phyloP scores from a whole-genome alignment of 2,888 invertebrate species.

The Linnaemya vulpina region DNA sequence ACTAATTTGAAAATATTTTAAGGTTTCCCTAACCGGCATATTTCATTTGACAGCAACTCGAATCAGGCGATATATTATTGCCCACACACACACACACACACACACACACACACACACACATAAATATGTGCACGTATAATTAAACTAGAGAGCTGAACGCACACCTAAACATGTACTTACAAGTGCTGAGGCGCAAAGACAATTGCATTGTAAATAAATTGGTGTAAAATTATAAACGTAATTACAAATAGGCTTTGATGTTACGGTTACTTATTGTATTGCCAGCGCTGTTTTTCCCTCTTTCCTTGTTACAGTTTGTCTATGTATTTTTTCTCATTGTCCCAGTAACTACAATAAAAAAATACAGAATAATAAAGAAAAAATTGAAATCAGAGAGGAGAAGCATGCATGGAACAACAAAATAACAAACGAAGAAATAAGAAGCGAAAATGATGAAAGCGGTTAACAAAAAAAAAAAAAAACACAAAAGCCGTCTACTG shows the following conservation, averaged over 20 bases:
- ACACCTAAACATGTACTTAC: too few species aligned
- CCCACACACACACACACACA: background rate
- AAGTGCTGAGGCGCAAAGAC: conserved; percentile 26
- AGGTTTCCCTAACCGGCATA: background rate
- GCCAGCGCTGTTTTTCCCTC: conserved; percentile 10
- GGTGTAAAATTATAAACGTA: conserved; percentile 66
- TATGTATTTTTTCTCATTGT: conserved; percentile 6
- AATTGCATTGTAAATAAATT: conserved; percentile 64
- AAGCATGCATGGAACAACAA: background rate
- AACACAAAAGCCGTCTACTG: conserved; percentile 28
- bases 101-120: background rate
- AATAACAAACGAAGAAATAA: conserved; percentile 4
- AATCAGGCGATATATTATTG: background rate
- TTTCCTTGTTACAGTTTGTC: background rate
- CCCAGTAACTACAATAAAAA: conserved; percentile 46
- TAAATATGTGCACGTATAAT: too few species aligned
- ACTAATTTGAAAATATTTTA: too few species aligned
- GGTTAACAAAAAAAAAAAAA: conserved; percentile 4
- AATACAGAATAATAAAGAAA: conserved; percentile 25
- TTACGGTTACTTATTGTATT: conserved; percentile 48
- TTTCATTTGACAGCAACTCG: background rate
- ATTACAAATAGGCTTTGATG: conserved; percentile 68
- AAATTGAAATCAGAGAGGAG: background rate
- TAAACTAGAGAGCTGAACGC: too few species aligned
- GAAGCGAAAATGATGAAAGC: conserved; percentile 2